A percentile compares a stretch with the other conserved stretches of the same genome.
phyloP scores from a whole-genome alignment of 1,140 invertebrate species.

The Pentalonia nigronervosa region DNA sequence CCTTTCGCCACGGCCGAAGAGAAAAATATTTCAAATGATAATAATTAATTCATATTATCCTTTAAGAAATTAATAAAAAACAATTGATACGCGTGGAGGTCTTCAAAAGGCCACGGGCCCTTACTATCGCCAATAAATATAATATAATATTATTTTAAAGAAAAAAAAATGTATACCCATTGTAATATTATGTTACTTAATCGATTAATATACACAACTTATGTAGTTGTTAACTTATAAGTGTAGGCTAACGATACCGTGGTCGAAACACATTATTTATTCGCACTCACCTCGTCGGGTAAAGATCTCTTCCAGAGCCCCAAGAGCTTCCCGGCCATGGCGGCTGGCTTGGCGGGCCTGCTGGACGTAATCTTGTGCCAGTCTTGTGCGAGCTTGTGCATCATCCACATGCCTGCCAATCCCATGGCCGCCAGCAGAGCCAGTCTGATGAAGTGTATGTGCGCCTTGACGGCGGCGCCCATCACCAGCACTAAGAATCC shows the following conservation, averaged over 20 bases:
- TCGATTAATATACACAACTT: no score
- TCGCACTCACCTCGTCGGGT: constrained; percentile 51
- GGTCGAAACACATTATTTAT: not conserved
- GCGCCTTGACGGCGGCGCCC: constrained; percentile 59
- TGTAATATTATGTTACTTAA: not conserved
- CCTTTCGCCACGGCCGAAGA: not conserved
- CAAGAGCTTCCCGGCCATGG: constrained; percentile 56
- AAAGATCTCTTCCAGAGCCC: constrained; percentile 60
- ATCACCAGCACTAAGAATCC: constrained; percentile 60
- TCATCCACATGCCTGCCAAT: constrained; percentile 65
- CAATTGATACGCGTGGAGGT: not conserved
- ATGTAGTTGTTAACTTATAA: not conserved
- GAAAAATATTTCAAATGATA: not conserved
- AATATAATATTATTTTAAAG: not conserved
- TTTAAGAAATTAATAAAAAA: not conserved
- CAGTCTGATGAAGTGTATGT: constrained; percentile 61
- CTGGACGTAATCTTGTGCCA: constrained; percentile 64
- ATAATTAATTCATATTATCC: not conserved
- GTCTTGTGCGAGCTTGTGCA: constrained; percentile 66
- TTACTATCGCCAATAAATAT: not conserved
- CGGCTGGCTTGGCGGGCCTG: constrained; percentile 40
- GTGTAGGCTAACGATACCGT: not conserved
- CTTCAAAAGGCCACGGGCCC: not conserved
- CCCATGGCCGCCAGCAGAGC: constrained; percentile 64
- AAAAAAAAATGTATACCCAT: not conserved